Evolutionary conservation across 2,888 invertebrate species (phyloP).

Genomic region (Meliscaeva auricollis): DNA sequence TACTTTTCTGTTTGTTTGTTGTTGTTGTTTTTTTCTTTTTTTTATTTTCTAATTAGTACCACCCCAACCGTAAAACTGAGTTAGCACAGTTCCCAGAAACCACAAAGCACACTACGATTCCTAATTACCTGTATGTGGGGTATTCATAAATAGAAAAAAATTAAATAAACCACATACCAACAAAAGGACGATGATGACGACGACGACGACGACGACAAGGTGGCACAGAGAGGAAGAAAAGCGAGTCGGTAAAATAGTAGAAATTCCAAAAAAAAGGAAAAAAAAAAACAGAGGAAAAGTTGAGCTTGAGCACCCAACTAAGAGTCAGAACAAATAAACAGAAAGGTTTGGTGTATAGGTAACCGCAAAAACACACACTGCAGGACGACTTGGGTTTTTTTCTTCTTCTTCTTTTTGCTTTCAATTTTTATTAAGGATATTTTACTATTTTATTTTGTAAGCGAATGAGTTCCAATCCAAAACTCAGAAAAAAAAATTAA

Average conservation of each 20-base stretch:
- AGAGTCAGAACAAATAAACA: conserved; percentile 32
- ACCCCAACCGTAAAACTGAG: conserved; percentile 52
- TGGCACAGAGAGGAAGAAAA: background rate
- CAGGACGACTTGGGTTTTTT: background rate
- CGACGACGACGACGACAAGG: background rate
- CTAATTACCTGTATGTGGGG: conserved; percentile 37
- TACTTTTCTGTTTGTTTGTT: background rate
- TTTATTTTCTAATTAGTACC: conserved; percentile 41
- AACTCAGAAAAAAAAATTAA: conserved; percentile 15
- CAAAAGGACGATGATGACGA: conserved; percentile 1
- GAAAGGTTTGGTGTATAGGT: background rate
- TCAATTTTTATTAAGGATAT: conserved; percentile 8
- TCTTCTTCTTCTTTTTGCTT: conserved; percentile 1
- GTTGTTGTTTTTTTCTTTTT: background rate
- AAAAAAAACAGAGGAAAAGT: background rate
- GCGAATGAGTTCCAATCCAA: background rate
- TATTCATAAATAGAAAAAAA: conserved; percentile 27
- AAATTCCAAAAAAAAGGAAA: conserved; percentile 6
- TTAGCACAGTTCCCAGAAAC: conserved; percentile 31
- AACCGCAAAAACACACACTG: conserved; percentile 27
- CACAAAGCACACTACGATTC: conserved; percentile 10
- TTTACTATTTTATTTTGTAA: no score
- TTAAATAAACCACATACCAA: conserved; percentile 25
- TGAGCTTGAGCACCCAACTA: conserved; percentile 18
- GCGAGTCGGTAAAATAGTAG: background rate